A percentile compares a stretch with the other conserved stretches of the same genome.
Evolutionary conservation across 2,113 vertebrate species (phyloP).

Genomic region (Planiliza haematocheilus): DNA sequence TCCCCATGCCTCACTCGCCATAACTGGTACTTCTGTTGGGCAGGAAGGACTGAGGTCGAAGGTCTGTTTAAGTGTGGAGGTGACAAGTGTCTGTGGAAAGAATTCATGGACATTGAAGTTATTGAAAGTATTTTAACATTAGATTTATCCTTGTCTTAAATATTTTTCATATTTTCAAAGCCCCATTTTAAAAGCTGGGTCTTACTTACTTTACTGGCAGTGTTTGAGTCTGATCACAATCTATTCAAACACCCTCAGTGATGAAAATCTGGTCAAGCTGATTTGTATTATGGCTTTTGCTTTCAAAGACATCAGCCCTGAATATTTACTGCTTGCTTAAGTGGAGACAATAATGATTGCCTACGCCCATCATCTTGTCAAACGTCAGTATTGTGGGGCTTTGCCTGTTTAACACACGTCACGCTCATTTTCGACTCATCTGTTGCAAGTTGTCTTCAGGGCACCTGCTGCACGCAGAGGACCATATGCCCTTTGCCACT

Average conservation of each 20-base stretch:
- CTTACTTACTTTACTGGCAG: not conserved
- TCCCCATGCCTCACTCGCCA: conserved; percentile 84
- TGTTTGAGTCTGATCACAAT: conserved; percentile 11
- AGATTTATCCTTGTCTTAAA: not conserved
- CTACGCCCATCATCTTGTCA: conserved; percentile 76
- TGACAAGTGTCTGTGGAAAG: conserved; percentile 38
- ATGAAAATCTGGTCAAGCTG: conserved; percentile 49
- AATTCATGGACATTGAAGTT: conserved; percentile 4
- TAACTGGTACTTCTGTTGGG: conserved; percentile 88
- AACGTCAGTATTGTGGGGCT: conserved; percentile 66
- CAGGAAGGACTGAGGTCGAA: conserved; percentile 68
- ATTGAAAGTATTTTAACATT: not conserved
- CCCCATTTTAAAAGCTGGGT: not conserved
- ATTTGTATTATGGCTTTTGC: conserved; percentile 62
- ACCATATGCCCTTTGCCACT: conserved; percentile 66
- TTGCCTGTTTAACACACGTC: conserved; percentile 79
- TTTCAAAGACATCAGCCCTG: conserved; percentile 58
- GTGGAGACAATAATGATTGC: conserved; percentile 69
- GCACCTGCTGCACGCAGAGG: conserved; percentile 61
- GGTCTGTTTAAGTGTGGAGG: conserved; percentile 43
- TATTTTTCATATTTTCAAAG: not conserved
- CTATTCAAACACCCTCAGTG: conserved; percentile 32
- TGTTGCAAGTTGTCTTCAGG: conserved; percentile 62
- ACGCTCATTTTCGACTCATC: conserved; percentile 78
- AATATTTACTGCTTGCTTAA: conserved; percentile 73